Base-by-base conservation (phyloP, 2,113 vertebrate genomes). In the Mus pahari region DNA sequence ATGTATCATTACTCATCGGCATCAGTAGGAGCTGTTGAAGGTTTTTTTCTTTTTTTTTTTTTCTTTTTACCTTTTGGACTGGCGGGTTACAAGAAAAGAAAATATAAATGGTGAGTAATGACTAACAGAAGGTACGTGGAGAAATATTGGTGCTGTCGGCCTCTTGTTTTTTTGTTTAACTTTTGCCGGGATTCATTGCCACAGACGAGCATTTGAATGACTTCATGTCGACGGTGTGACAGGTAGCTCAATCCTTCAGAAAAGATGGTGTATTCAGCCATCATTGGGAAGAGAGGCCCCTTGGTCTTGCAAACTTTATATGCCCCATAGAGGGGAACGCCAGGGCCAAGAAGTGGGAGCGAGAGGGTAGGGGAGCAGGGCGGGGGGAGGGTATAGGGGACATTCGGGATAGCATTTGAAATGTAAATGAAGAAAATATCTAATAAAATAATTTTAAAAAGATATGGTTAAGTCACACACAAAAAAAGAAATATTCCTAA, bases 131-230 rank as follows among this genome's bases (percentile, higher is more conserved):
- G 81, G 48, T 90, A 48, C 39, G 31, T 45, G 75, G 92, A 96
- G 78, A 97, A 90, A 93, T 95, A 95, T 75, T 0, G 0, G 33
- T 60, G 77, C 60, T 91, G 89, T 96, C 77, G 96, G 90, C 84
- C 93, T 86, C 62, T 84, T 92, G 82, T 90, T 96, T 96, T 96
- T 94, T 60, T 91, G 73, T 86, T 97, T 97, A 94, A 95, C 88
- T 96, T 97, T 95, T 97, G 93, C 88, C 74, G 68, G 88, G 94
- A 79, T 95, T 97, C 96, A 89, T 96, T 96, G 82, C 68, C 77
- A 79, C 22, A 42, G 75, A 93, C 71, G 88, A 94, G 74, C 19
- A 75, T 95, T 95, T 91, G 92, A 95, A 95, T 96, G 94, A 91
- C 73, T 95, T 96, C 81, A 64, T 89, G 86, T 96, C 89, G 94